A percentile compares a stretch with the other conserved stretches of the same genome.
phyloP scores from a whole-genome alignment of 2,888 invertebrate genomes.

The Amaurobius ferox region DNA sequence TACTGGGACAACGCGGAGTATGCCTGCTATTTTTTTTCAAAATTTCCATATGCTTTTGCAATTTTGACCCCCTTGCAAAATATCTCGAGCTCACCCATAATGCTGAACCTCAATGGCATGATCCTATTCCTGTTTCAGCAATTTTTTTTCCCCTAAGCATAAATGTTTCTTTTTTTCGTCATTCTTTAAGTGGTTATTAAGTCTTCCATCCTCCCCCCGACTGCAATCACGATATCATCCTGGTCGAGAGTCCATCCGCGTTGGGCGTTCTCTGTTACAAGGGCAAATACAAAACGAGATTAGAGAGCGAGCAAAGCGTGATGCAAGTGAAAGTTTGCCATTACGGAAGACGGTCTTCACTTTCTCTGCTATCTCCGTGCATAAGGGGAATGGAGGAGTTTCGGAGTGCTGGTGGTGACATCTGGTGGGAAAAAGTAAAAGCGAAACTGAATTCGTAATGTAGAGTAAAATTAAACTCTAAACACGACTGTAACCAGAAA shows the following conservation, averaged over 20 bases:
- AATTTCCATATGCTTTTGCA: no score
- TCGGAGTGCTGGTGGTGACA: neutral
- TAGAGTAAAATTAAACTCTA: no score
- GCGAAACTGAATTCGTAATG: no score
- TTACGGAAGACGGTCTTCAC: slow-evolving; percentile 18
- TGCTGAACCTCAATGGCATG: no score
- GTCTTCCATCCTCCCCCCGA: neutral
- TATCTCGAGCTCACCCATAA: no score
- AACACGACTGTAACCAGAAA: no score
- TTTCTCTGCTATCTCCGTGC: neutral
- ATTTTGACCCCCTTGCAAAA: no score
- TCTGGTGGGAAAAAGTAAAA: neutral
- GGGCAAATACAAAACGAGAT: slow-evolving; percentile 70
- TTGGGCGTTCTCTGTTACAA: slow-evolving; percentile 63
- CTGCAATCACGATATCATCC: neutral
- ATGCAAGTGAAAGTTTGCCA: slow-evolving; percentile 27
- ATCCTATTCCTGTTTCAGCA: no score
- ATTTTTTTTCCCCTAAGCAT: neutral
- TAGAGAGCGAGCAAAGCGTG: slow-evolving; percentile 31
- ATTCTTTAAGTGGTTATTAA: neutral
- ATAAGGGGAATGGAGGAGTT: neutral
- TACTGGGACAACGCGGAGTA: no score
- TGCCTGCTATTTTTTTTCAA: no score
- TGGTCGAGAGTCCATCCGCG: slow-evolving; percentile 43
- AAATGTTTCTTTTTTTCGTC: neutral